phyloP scores from a whole-genome alignment of 2,797 vertebrate genomes.

The Danio jaintianensis region DNA sequence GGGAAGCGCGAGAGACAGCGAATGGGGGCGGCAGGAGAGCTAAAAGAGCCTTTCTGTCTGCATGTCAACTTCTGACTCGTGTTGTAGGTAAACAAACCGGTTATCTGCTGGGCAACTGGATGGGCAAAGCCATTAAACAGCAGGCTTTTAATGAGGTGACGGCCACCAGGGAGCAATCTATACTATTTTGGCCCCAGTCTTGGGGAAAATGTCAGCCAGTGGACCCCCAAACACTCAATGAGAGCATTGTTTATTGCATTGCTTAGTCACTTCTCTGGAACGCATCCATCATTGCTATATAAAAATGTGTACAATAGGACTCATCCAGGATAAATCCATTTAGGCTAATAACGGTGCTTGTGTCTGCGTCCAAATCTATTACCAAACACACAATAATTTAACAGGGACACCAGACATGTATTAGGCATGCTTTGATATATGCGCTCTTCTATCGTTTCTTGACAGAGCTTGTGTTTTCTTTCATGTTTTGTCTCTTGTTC shows the following conservation, averaged over 20 bases:
- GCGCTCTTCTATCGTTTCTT: constrained; percentile 12
- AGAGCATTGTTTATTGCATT: constrained; percentile 62
- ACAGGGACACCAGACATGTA: constrained; percentile 23
- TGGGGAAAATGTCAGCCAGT: constrained; percentile 44
- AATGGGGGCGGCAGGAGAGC: constrained; percentile 33
- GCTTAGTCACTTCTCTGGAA: constrained; percentile 60
- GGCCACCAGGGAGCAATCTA: constrained; percentile 37
- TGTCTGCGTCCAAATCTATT: constrained; percentile 44
- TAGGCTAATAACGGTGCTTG: constrained; percentile 51
- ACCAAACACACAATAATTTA: constrained; percentile 22
- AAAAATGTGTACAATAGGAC: constrained; percentile 57
- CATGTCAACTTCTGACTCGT: constrained; percentile 45
- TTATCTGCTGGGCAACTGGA: constrained; percentile 57
- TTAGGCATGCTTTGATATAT: not conserved
- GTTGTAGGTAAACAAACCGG: constrained; percentile 50
- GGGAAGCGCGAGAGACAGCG: constrained; percentile 32
- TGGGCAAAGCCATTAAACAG: constrained; percentile 51
- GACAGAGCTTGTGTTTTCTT: constrained; percentile 46
- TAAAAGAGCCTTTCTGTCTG: constrained; percentile 42
- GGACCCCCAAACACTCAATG: constrained; percentile 54
- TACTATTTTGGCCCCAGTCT: constrained; percentile 45
- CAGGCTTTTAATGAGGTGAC: constrained; percentile 61
- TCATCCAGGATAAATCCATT: constrained; percentile 52
- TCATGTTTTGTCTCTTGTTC: constrained; percentile 30
- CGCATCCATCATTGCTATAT: constrained; percentile 55